These are phyloP conservation scores for Clarias fuscus DNA, from an alignment of 2,797 vertebrate genomes.

Conservation along the genomic window DNA sequence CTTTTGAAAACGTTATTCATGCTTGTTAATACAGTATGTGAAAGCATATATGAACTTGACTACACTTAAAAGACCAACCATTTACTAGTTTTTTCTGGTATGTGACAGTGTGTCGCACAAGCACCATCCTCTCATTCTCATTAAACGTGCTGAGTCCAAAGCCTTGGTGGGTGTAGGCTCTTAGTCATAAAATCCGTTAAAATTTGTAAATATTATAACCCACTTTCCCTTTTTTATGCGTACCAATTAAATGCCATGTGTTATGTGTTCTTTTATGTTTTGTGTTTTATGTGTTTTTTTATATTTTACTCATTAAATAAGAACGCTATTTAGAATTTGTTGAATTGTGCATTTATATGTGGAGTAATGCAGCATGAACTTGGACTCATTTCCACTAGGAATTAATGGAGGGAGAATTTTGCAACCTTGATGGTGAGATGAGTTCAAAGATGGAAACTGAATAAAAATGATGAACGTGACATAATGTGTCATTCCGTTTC, in stretches of 20 bases:
- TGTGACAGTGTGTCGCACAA: background rate
- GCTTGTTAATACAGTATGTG: background rate
- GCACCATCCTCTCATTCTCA: background rate
- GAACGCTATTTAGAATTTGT: background rate
- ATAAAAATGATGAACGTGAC: background rate
- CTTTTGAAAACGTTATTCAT: background rate
- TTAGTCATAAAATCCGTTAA: background rate
- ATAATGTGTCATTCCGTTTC: background rate
- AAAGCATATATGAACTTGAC: background rate
- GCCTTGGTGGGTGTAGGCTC: background rate
- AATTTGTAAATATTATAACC: background rate
- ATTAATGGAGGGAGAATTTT: background rate
- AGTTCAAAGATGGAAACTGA: background rate
- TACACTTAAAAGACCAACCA: background rate
- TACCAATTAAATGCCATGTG: background rate
- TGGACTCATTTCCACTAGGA: background rate
- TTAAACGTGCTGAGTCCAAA: background rate
- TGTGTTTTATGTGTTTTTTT: background rate
- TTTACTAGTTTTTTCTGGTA: background rate
- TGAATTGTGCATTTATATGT: background rate
- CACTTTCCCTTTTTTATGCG: background rate
- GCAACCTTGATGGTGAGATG: background rate
- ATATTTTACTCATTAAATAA: background rate
- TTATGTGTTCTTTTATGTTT: background rate
- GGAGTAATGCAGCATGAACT: background rate